Percentiles rank a stretch among this genome's conserved stretches.
Conservation (phyloP, 2,888 invertebrate genomes). For the Patella pellucida region DNA sequence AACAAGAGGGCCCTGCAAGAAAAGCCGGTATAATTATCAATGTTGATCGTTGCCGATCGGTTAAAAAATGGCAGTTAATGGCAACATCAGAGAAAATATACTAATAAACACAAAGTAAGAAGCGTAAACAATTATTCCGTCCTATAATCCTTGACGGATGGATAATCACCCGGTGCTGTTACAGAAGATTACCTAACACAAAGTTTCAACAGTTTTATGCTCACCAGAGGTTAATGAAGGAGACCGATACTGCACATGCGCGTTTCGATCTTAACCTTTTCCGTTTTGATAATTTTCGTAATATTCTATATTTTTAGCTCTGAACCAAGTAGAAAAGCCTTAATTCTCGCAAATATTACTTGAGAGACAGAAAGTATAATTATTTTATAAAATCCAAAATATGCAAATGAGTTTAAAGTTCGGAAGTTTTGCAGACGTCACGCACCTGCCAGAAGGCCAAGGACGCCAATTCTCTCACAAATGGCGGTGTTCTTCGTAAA, state of each 20-base stretch:
- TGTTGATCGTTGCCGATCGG: no score
- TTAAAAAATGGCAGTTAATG: no score
- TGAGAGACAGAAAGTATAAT: no score
- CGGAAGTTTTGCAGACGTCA: no score
- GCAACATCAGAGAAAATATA: background rate
- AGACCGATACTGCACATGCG: background rate
- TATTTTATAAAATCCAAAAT: no score
- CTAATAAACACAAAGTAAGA: background rate
- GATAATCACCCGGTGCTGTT: background rate
- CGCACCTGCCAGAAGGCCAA: background rate
- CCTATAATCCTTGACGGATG: background rate
- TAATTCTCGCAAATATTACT: no score
- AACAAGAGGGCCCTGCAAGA: conserved; percentile 32
- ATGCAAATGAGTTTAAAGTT: no score
- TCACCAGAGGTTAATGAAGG: conserved; percentile 12
- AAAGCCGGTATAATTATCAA: conserved; percentile 29
- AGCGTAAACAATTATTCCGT: background rate
- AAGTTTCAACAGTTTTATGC: background rate
- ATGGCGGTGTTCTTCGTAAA: conserved; percentile 93
- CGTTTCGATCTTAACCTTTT: background rate
- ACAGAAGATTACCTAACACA: conserved; percentile 1
- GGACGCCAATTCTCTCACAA: conserved; percentile 34
- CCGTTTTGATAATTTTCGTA: background rate
- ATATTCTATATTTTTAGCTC: background rate
- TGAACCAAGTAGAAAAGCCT: no score